Evolutionary conservation across 1,140 invertebrate genomes (phyloP).

Genomic region (Drosophila lacertosa): DNA sequence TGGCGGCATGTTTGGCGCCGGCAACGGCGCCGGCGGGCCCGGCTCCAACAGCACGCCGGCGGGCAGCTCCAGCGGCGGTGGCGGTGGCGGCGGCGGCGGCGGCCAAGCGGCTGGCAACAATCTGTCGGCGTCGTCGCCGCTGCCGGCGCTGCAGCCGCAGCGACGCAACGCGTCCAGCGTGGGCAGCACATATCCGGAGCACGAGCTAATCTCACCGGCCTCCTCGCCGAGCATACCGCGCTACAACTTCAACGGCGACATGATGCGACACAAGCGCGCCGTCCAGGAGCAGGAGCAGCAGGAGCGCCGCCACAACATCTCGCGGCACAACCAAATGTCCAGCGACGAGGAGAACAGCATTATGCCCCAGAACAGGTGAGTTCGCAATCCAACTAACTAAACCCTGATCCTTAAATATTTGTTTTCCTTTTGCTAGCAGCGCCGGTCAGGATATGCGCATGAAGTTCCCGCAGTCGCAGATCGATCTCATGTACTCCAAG

Average conservation of each 20-base stretch:
- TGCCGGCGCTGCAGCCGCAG: conserved; percentile 76
- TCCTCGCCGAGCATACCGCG: conserved; percentile 82
- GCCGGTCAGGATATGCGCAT: conserved; percentile 82
- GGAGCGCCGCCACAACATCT: conserved; percentile 73
- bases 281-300: conserved; percentile 75
- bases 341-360: conserved; percentile 84
- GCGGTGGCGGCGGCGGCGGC: conserved; percentile 56
- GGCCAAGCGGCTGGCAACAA: conserved; percentile 55
- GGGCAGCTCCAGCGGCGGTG: conserved; percentile 72
- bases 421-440: conserved; percentile 26
- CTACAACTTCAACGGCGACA: conserved; percentile 82
- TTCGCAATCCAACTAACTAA: fast-evolving
- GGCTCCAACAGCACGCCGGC: conserved; percentile 71
- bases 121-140: conserved; percentile 78
- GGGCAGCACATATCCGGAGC: conserved; percentile 82
- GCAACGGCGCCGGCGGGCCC: conserved; percentile 54
- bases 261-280: conserved; percentile 78
- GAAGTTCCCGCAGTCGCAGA: conserved; percentile 83
- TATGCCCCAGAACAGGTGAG: conserved; percentile 82
- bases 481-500: conserved; percentile 84
- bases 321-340: conserved; percentile 78
- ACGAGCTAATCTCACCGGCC: conserved; percentile 83
- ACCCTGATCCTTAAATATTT: too few species aligned
- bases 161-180: conserved; percentile 77
- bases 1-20: conserved; percentile 67